These are phyloP conservation scores for Eucera pruinosa DNA, from an alignment of 2,888 invertebrate species.

Conservation along the genomic window DNA sequence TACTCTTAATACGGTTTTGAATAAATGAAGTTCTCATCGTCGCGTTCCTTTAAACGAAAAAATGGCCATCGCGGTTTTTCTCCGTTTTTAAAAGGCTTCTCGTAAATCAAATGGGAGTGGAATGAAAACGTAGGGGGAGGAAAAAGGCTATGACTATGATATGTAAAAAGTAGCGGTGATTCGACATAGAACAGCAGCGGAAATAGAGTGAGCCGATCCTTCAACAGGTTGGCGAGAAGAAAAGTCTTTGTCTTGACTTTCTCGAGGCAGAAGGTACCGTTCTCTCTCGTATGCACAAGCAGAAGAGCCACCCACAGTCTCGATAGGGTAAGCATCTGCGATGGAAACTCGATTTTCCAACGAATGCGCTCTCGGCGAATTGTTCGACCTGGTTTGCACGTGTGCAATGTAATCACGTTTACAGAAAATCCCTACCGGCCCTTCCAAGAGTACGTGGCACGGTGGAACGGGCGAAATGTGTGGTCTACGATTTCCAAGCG, in stretches of 20 bases:
- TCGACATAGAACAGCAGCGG: slow-evolving; percentile 28
- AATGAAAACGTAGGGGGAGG: background rate
- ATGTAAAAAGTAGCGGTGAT: slow-evolving; percentile 24
- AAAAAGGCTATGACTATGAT: background rate
- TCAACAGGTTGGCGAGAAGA: slow-evolving; percentile 77
- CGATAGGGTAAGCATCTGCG: slow-evolving; percentile 73
- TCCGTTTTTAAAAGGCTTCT: background rate
- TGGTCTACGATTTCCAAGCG: slow-evolving; percentile 50
- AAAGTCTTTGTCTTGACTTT: slow-evolving; percentile 73
- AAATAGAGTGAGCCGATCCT: slow-evolving; percentile 54
- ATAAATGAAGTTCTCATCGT: no score
- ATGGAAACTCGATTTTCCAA: slow-evolving; percentile 77
- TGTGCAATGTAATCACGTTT: slow-evolving; percentile 69
- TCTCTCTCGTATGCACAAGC: slow-evolving; percentile 65
- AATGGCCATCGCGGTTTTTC: no score
- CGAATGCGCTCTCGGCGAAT: slow-evolving; percentile 69
- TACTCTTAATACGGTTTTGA: no score
- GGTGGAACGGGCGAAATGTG: slow-evolving; percentile 37
- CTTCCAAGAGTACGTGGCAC: slow-evolving; percentile 60
- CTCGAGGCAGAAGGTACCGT: slow-evolving; percentile 42
- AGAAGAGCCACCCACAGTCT: slow-evolving; percentile 58
- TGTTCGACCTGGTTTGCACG: slow-evolving; percentile 67
- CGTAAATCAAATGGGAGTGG: background rate
- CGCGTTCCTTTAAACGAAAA: background rate
- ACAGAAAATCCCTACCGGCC: slow-evolving; percentile 68